Evolutionary conservation across 2,888 invertebrate species (phyloP).

Genomic region (Strigamia maritima): DNA sequence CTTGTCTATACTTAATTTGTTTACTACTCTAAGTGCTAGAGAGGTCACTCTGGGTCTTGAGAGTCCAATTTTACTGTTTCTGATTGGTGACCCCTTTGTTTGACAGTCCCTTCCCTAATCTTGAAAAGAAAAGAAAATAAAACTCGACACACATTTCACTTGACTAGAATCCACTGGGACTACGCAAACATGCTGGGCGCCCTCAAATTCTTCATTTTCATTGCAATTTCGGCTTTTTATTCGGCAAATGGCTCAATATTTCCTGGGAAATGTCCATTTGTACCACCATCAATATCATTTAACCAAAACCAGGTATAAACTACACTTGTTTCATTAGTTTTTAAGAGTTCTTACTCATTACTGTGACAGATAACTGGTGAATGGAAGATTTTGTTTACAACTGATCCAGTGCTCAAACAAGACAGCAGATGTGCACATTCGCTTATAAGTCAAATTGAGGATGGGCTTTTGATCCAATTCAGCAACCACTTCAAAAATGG

Average conservation of each 20-base stretch:
- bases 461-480: neutral
- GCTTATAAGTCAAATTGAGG: neutral
- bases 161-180: no score
- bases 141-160: neutral
- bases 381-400: neutral
- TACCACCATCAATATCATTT: neutral
- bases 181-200: neutral
- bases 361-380: neutral
- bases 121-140: neutral
- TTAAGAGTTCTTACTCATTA: neutral
- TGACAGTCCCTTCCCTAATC: neutral
- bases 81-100: neutral
- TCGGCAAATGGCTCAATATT: neutral
- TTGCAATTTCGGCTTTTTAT: neutral
- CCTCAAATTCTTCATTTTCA: neutral
- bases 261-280: neutral
- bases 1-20: neutral
- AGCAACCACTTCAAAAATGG: constrained; percentile 10
- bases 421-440: neutral
- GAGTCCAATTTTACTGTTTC: neutral
- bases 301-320: neutral
- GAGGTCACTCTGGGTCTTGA: neutral
- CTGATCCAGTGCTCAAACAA: neutral
- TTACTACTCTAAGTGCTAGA: neutral
- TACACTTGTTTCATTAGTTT: neutral